Evolutionary conservation across 2,113 vertebrate genomes (phyloP), one percentile per base, ranked within the genome.

Genomic region (Microtus oregoni): DNA sequence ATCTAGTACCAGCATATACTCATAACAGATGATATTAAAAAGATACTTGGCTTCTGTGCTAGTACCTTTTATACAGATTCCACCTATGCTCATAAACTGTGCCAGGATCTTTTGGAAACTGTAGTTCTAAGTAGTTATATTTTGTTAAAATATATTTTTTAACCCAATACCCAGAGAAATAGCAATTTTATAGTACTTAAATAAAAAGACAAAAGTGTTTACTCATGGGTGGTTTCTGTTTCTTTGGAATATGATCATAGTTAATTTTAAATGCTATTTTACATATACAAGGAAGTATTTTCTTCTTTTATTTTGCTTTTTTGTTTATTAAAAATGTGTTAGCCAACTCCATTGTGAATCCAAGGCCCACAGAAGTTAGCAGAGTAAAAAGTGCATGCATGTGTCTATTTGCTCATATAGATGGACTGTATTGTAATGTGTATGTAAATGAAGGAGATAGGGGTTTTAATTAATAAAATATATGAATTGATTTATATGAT

Each of bases 81-180:
- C 52, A 72, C n/a, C n/a, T 89, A 17, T 58, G 30, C 24, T 50
- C n/a, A n/a, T 83, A 35, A 24, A 72, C 7, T n/a, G 4, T 52
- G 20, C 14, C 55, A 17, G n/a, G 26, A 79, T 81, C 75, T 75
- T 7, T 10, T 65, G 35, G 61, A 70, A 24, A 83, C 19, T 90
- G 15, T 70, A 78, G 41, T 67, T 4, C 2, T 8, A 86, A 86
- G 22, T 1, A 73, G 24, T 52, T 52, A 61, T 7, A 70, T 8
- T 90, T 93, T 38, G 67, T 70, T 86, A 73, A 96, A 93, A 30
- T 44, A 76, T 6, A 55, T 24, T 91, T 24, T 24, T 68, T 83
- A 75, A 83, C 15, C 50, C 17, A 72, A 79, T 77, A 70, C 17
- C 8, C 30, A 91, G 61, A 81, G 19, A 88, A 82, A 78, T 3